phyloP scores from a whole-genome alignment of 1,140 invertebrate species.

The Ostrea edulis region DNA sequence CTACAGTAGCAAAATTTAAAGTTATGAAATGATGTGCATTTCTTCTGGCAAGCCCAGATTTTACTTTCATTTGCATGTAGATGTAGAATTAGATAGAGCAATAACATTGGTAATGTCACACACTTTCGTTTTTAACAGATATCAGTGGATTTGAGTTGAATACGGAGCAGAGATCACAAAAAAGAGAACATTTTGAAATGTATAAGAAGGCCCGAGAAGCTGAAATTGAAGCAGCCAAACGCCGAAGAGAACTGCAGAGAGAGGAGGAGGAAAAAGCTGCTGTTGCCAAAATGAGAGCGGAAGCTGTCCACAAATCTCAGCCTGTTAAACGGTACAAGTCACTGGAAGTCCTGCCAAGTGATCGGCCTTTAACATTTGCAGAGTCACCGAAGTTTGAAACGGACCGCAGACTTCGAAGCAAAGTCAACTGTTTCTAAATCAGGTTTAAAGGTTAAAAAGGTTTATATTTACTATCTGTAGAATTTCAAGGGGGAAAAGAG shows the following conservation, averaged over 20 bases:
- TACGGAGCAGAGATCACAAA: conserved; percentile 79
- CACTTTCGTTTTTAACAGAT: conserved; percentile 64
- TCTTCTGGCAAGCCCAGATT: too few species aligned
- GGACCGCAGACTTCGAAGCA: conserved; percentile 63
- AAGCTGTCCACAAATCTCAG: conserved; percentile 79
- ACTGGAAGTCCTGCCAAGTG: conserved; percentile 76
- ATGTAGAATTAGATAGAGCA: too few species aligned
- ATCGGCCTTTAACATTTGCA: conserved; percentile 77
- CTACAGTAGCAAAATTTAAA: too few species aligned
- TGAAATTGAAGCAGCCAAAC: conserved; percentile 71
- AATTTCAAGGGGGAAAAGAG: not conserved
- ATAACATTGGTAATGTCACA: not conserved
- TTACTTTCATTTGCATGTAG: too few species aligned
- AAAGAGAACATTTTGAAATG: conserved; percentile 80
- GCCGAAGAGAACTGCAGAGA: conserved; percentile 63
- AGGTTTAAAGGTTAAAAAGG: not conserved
- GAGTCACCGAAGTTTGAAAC: conserved; percentile 77
- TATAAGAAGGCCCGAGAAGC: conserved; percentile 78
- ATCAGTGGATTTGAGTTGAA: conserved; percentile 79
- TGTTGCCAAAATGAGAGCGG: conserved; percentile 73
- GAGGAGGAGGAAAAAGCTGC: conserved; percentile 77
- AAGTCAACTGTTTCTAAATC: conserved; percentile 42
- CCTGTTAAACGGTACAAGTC: conserved; percentile 78
- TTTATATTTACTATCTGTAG: not conserved
- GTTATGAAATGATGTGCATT: too few species aligned